Evolutionary conservation across 2,888 invertebrate genomes (phyloP), one percentile per base, ranked within the genome.

Genomic region (Tridacna gigas): DNA sequence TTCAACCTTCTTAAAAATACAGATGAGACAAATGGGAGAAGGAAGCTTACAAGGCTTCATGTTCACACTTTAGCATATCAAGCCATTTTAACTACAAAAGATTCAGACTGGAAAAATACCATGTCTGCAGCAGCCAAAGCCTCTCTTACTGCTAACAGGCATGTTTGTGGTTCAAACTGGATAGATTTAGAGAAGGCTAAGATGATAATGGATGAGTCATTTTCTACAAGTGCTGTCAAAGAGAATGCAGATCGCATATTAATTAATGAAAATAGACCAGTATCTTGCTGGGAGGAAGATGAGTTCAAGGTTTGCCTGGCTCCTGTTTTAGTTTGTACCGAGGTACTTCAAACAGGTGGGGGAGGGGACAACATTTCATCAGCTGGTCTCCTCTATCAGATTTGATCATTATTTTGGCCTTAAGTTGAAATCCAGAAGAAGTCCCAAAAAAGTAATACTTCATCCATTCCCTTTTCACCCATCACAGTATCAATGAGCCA

Each of bases 331-430:
- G 97, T 98, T 4, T 98, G 98, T 92, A 97, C 97, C 0, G 96
- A 97, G 89, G 97, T 97, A 0, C 96, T 96, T 83, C 96, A 97
- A 91, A 98, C 98, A 0, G 97, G 97, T 0, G 98, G 98, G 0
- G 97, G 97, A 15, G 98, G 98, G 0, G 98, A 98, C 93, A 98
- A 97, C 93, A 97, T 98, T 87, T 97, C 97, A 0, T 97, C 97
- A n/a, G 97, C 97, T 1, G 97, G 97, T n/a, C 95, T 98, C 22
- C 97, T 95, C 15, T 88, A 86, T 63, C 88, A 88, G 63, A 79
- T 86, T 22, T 87, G 7, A 37, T 37, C 37, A 37, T 37, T 7
- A 37, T 37, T 37, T 37, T 37, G 37, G 7, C 37, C 3, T 37
- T 7, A 37, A 37, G 37, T 37, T 37, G 37, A 37, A 37, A 37